Evolutionary conservation across 2,888 invertebrate species (phyloP), one percentile per base, ranked within the genome.

Genomic region (Abscondita cerata): DNA sequence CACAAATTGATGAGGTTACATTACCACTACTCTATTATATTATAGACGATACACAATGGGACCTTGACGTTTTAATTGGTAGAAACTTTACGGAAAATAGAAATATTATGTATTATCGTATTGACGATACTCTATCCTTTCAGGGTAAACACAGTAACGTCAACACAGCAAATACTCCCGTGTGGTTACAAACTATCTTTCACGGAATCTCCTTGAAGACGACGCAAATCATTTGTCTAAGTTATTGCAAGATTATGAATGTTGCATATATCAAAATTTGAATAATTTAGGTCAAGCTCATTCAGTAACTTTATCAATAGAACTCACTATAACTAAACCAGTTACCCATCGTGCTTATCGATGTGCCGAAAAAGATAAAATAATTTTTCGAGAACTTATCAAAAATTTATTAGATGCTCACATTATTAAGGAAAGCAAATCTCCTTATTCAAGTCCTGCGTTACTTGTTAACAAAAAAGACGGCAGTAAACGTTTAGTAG

Each of bases 11-110:
- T 31, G 31, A 31, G 4, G 31, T 31, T 6, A 31, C 5, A 6
- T 6, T 31, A 6, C 6, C 5, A 46, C 19, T 46, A 4, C 12
- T 2, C 1, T 15, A 20, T 11, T 53, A 53, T 9, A 25, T 53
- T 0, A 33, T 53, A 1, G 15, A 53, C n/a, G 16, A 31, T 3
- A 15, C 12, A 0, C 13, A 9, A 0, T 5, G 8, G 1, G 36
- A 60, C 4, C 44, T 40, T 1, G 12, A 54, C 15, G 40, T 60
- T 25, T 19, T 60, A 18, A 60, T 60, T 1, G 60, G 55, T n/a
- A n/a, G 60, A 11, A 60, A 54, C 54, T 60, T 60, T 36, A 59
- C 59, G 1, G 59, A 59, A 47, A 20, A 59, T 20, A 0, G 15
- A n/a, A 20, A 44, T n/a, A 60, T 60, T 31, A 9, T 38, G 0